Evolutionary conservation across 2,888 invertebrate species (phyloP).

Genomic region (Macaria liturata): DNA sequence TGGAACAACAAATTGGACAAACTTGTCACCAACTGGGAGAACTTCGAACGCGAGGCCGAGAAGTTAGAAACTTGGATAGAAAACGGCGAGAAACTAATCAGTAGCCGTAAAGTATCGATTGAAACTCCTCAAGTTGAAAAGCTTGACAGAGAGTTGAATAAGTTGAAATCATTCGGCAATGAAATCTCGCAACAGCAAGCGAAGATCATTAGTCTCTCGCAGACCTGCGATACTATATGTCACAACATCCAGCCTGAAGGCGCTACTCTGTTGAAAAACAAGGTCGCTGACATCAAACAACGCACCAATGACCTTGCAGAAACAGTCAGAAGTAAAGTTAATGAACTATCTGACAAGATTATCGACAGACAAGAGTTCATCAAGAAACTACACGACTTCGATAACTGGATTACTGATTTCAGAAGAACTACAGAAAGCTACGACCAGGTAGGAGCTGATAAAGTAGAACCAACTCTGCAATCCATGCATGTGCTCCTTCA

Average conservation of each 20-base stretch:
- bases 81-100: constrained; percentile 85
- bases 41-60: constrained; percentile 90
- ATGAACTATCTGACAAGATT: constrained; percentile 91
- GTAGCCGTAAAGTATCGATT: constrained; percentile 83
- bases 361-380: constrained; percentile 92
- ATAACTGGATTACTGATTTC: constrained; percentile 90
- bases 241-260: constrained; percentile 91
- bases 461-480: constrained; percentile 90
- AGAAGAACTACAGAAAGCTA: constrained; percentile 88
- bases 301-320: constrained; percentile 90
- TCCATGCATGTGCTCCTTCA: constrained; percentile 91
- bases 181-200: constrained; percentile 94
- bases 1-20: constrained; percentile 91
- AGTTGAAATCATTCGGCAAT: constrained; percentile 91
- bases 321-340: constrained; percentile 88
- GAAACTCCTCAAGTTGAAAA: constrained; percentile 89
- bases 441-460: constrained; percentile 91
- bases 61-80: constrained; percentile 91
- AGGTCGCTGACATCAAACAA: constrained; percentile 88
- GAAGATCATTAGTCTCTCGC: constrained; percentile 90
- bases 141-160: constrained; percentile 89
- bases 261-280: constrained; percentile 86
- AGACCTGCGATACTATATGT: constrained; percentile 90
- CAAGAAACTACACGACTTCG: constrained; percentile 89
- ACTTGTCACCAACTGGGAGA: constrained; percentile 90